Evolutionary conservation across 1,140 invertebrate genomes (phyloP), one percentile per base, ranked within the genome.

Genomic region (Drosophila simulans): DNA sequence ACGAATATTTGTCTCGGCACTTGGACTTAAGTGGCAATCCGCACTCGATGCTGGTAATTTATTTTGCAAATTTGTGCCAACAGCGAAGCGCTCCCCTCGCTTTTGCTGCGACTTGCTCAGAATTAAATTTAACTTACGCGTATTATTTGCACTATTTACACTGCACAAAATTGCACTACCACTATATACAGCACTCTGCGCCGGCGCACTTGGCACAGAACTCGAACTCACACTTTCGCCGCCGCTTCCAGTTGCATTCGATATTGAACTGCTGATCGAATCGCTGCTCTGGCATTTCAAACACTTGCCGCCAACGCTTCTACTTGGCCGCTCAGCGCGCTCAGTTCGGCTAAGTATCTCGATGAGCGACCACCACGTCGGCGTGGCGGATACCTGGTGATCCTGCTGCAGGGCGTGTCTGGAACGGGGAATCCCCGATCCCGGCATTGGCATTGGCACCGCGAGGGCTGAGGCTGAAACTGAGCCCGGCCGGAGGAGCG

Each of bases 91-190:
- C 57, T 43, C 43, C 49, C 57, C 42, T 49, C 40, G 48, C 34
- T 65, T 35, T 43, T 53, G 57, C 39, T 54, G 42, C 51, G 64
- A 20, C 58, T 64, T 80, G 84, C 80, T 80, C 83, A 80, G 70
- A 89, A 85, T 80, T 89, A 89, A 85, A 85, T 89, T 75, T 82
- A 86, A 86, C 83, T 86, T 72, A 72, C 69, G 54, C 69, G 69
- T 72, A 72, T 72, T 88, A 86, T 86, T 90, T 90, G 77, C 85
- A 89, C 85, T 89, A 91, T 91, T 77, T 91, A 91, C 88, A 91
- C 88, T 91, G 83, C 59, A 75, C 74, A 81, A 88, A 88, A 88
- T 66, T 66, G 66, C 62, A 59, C 39, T 37, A 45, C 39, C 59
- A 51, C 56, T 90, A 89, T 88, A 69, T 80, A 84, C 84, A 88